These are phyloP conservation scores for Ostrea denselamellosa DNA, from an alignment of 1,140 invertebrate genomes.

Conservation along the genomic window DNA sequence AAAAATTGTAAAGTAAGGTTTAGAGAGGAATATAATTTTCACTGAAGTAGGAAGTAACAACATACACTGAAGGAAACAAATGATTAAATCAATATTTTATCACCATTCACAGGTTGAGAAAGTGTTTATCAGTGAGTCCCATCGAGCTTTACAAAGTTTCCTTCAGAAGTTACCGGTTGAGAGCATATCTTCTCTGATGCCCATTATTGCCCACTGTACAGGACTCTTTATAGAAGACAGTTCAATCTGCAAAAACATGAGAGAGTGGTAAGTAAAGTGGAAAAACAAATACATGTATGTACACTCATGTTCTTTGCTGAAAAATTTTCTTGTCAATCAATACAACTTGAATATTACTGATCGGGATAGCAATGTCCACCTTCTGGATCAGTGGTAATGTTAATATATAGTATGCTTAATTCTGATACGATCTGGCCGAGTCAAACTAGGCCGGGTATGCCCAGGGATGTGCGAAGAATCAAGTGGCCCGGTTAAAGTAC, in stretches of 20 bases:
- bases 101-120: constrained; percentile 57
- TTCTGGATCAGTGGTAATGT: too few species aligned
- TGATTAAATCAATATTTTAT: too few species aligned
- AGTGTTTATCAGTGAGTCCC: constrained; percentile 53
- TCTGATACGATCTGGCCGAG: too few species aligned
- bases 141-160: constrained; percentile 49
- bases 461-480: too few species aligned
- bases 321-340: too few species aligned
- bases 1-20: background rate
- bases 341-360: too few species aligned
- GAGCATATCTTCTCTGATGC: constrained; percentile 53
- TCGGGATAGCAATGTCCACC: too few species aligned
- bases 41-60: too few species aligned
- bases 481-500: too few species aligned
- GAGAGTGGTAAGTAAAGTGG: constrained; percentile 57
- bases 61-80: background rate
- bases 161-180: constrained; percentile 54
- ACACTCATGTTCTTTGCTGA: background rate
- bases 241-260: constrained; percentile 59
- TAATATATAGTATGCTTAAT: too few species aligned
- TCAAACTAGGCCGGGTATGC: too few species aligned
- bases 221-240: constrained; percentile 60
- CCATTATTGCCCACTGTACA: constrained; percentile 61
- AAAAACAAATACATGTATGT: background rate
- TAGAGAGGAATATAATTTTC: background rate